Percentiles rank a stretch among this genome's conserved stretches.
These are phyloP conservation scores for human DNA, from an alignment of 2,113 vertebrate species.

Conservation along the genomic window DNA sequence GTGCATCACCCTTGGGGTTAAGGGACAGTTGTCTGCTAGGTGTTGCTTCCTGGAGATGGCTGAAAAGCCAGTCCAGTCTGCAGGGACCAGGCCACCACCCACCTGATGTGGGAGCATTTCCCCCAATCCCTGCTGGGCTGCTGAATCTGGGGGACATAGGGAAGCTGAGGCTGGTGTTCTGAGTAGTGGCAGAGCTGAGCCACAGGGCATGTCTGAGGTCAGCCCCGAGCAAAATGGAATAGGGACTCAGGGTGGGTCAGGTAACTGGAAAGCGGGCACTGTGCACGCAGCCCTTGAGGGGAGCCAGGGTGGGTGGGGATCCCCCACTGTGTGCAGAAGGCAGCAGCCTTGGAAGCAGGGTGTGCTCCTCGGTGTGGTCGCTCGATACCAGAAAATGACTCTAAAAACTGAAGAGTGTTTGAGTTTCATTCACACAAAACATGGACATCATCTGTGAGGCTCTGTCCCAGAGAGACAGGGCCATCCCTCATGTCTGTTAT, in stretches of 20 bases:
- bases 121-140: neutral
- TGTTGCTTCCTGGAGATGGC: neutral
- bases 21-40: neutral
- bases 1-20: neutral
- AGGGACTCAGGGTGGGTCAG: neutral
- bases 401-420: neutral
- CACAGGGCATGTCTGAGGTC: neutral
- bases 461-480: neutral
- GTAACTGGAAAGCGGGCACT: no score
- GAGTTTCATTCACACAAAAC: no score
- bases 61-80: neutral
- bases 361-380: neutral
- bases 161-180: neutral
- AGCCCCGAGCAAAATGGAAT: neutral
- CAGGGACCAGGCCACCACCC: no score
- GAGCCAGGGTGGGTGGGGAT: no score
- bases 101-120: no score
- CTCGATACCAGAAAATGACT: neutral
- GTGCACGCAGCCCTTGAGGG: neutral
- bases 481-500: neutral
- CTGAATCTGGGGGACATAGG: neutral
- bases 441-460: conserved; percentile 7
- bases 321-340: neutral
- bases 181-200: neutral
- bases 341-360: neutral